Evolutionary conservation across 2,888 invertebrate genomes (phyloP).

Genomic region (Drosophila mulleri): DNA sequence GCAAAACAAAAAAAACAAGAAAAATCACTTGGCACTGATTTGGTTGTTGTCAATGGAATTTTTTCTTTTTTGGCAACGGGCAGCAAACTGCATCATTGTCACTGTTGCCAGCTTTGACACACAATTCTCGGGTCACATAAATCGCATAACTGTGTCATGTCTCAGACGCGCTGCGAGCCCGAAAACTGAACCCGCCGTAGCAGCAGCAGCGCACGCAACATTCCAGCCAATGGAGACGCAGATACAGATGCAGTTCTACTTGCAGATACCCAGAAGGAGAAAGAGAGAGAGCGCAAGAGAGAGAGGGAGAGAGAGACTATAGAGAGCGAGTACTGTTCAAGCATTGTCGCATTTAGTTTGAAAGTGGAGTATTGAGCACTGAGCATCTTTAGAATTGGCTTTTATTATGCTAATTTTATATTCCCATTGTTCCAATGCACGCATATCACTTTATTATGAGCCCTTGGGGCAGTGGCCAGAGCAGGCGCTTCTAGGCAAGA

Average conservation of each 20-base stretch:
- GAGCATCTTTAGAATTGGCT: constrained; percentile 61
- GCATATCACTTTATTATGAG: constrained; percentile 79
- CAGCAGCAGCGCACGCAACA: constrained; percentile 54
- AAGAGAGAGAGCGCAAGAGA: neutral
- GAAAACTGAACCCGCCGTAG: constrained; percentile 44
- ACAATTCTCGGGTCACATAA: constrained; percentile 77
- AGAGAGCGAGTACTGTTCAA: constrained; percentile 52
- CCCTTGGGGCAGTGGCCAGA: constrained; percentile 25
- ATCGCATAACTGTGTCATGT: constrained; percentile 81
- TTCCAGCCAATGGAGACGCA: constrained; percentile 19
- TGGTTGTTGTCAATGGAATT: constrained; percentile 38
- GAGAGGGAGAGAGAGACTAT: constrained; percentile 11
- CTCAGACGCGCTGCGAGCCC: constrained; percentile 37
- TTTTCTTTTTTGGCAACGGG: constrained; percentile 15
- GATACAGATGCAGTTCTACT: constrained; percentile 7
- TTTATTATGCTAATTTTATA: constrained; percentile 82
- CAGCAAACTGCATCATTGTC: constrained; percentile 72
- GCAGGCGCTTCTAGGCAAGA: constrained; percentile 18
- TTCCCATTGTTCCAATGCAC: constrained; percentile 78
- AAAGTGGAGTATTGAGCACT: constrained; percentile 7
- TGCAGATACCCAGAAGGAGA: neutral
- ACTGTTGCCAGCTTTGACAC: constrained; percentile 68
- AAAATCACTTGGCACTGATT: constrained; percentile 34
- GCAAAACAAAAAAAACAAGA: too few species aligned
- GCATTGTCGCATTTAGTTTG: constrained; percentile 40